Evolutionary conservation across 2,113 vertebrate species (phyloP).

Genomic region (Mystacornis crossleyi): DNA sequence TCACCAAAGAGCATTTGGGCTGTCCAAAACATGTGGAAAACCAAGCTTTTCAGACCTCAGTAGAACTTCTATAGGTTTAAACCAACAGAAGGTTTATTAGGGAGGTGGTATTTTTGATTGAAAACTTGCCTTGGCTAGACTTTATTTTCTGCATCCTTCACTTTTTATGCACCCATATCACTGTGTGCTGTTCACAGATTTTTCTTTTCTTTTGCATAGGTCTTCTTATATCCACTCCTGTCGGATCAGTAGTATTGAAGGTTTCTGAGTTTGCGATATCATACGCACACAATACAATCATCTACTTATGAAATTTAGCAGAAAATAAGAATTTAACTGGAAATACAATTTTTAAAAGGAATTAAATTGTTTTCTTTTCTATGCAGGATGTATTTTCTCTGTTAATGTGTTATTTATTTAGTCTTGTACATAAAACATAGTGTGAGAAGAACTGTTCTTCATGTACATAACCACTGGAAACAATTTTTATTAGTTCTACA

Average conservation of each 20-base stretch:
- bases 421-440: neutral
- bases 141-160: neutral
- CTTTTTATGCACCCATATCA: neutral
- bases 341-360: neutral
- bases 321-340: neutral
- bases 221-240: neutral
- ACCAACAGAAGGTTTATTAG: neutral
- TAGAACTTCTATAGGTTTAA: neutral
- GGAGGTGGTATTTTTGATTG: neutral
- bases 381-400: neutral
- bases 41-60: neutral
- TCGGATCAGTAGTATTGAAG: neutral
- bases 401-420: neutral
- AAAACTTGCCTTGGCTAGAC: neutral
- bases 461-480: neutral
- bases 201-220: neutral
- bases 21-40: neutral
- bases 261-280: neutral
- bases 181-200: neutral
- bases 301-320: neutral
- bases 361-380: neutral
- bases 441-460: neutral
- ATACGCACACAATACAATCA: neutral
- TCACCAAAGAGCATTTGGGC: rapidly evolving
- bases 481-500: neutral